These are phyloP conservation scores for Aurelia sp. DNA, from an alignment of 30 jellyfish, hydroid and myxozoan genomes.

Conservation along the genomic window DNA sequence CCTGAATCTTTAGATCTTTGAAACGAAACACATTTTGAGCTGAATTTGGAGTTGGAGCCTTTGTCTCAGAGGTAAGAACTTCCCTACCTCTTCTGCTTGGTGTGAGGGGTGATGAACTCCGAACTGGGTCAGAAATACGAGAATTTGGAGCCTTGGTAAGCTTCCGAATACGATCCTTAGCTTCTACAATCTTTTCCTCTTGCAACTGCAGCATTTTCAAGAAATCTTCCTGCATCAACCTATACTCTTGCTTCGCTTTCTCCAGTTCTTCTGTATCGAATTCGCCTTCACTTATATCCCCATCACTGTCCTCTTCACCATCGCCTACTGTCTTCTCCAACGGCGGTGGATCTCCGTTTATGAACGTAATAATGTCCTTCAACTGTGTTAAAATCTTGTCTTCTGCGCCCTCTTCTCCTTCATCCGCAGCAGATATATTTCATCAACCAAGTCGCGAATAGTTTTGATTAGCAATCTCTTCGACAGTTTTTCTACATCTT, in stretches of 20 bases:
- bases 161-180: slow-evolving; percentile 1
- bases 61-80: slow-evolving; percentile 16
- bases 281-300: slow-evolving; percentile 8
- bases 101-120: slow-evolving; percentile 8
- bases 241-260: background rate
- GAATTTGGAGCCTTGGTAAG: slow-evolving; percentile 16
- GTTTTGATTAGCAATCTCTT: too few relatives aligned
- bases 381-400: slow-evolving; percentile 4
- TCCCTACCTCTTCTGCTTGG: slow-evolving; percentile 11
- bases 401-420: background rate
- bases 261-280: background rate
- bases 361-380: background rate
- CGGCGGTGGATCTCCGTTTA: too few relatives aligned
- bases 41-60: slow-evolving; percentile 1
- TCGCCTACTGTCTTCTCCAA: too few relatives aligned
- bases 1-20: too few relatives aligned
- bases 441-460: too few relatives aligned
- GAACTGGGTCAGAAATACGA: background rate
- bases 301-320: background rate
- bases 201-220: slow-evolving; percentile 7
- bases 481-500: too few relatives aligned
- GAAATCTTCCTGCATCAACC: slow-evolving; percentile 14
- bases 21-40: slow-evolving; percentile 24
- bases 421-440: background rate
- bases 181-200: background rate